Percentiles rank a stretch among this genome's conserved stretches.
phyloP scores from a whole-genome alignment of 2,888 invertebrate genomes.

The Drosophila hamatofila region DNA sequence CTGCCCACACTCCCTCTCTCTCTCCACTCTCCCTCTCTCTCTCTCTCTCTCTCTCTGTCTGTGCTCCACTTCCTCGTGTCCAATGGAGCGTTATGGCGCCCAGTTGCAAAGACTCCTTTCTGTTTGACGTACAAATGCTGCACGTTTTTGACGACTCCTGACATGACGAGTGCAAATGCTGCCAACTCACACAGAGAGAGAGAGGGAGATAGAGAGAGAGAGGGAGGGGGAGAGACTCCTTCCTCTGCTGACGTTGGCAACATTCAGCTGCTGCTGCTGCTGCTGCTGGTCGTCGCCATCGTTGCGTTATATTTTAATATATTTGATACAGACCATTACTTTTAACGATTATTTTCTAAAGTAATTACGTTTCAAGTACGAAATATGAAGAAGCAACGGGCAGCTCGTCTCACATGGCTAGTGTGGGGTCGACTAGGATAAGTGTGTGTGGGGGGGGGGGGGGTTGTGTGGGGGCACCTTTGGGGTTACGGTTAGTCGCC shows the following conservation, averaged over 20 bases:
- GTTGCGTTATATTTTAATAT: constrained; percentile 83
- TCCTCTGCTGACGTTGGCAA: constrained; percentile 63
- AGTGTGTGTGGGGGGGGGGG: too few relatives aligned
- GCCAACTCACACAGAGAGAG: neutral
- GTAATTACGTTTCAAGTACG: constrained; percentile 84
- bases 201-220: too few relatives aligned
- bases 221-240: too few relatives aligned
- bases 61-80: constrained; percentile 26
- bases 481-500: constrained; percentile 40
- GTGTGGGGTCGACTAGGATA: constrained; percentile 3
- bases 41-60: accelerated
- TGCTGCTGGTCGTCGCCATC: constrained; percentile 43
- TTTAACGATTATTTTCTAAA: constrained; percentile 85
- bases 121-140: constrained; percentile 65
- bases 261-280: constrained; percentile 23
- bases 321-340: constrained; percentile 84
- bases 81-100: constrained; percentile 66
- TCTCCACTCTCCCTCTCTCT: neutral
- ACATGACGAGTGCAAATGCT: constrained; percentile 77
- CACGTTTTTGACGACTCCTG: constrained; percentile 75
- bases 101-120: constrained; percentile 48
- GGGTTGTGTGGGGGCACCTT: constrained; percentile 1
- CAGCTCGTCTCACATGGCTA: constrained; percentile 63
- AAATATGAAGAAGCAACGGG: constrained; percentile 77
- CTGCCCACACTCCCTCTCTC: neutral